Evolutionary conservation across 2,113 vertebrate species (phyloP), one percentile per base, ranked within the genome.

Genomic region (Anguilla japonica): DNA sequence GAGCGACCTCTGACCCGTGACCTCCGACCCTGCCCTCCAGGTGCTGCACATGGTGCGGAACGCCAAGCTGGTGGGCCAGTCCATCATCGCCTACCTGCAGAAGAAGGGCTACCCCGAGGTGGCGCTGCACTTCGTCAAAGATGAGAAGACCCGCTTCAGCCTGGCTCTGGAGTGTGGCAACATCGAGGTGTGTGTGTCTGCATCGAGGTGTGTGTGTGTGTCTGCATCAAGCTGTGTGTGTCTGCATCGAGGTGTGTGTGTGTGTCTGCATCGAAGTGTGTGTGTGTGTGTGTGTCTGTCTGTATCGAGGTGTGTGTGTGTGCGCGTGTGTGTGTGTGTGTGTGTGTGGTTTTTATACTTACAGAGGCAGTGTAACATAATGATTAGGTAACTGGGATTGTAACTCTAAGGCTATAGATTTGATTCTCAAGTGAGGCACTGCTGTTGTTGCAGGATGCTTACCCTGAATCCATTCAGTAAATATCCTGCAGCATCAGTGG

Each of bases 41-140:
- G 98, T 99, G 14, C 94, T 99, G 71, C 98, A 99, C 93, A 99
- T 99, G 98, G 98, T 99, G 86, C 96, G 98, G 71, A 98, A 98
- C 0, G 98, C 98, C 56, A 99, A 98, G 90, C 94, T 99, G 1
- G 98, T 99, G 34, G 98, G 98, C 4, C 98, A 99, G 96, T 99
- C 98, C 41, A 99, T 99, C 93, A 99, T 99, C 5, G 98, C 98
- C 1, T 99, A 99, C 93, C 96, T 99, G 87, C 98, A 99, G 95
- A 98, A 98, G 90, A 99, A 99, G 88, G 98, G 98, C 20, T 99
- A 99, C 92, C 98, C 98, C 0, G 98, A 99, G 93, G 98, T 99
- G 63, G 98, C 98, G 0, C 94, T 99, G 90, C 98, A 99, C 93
- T 99, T 99, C 0, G 98, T 99, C 40, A 99, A 98, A 90, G 98